These are phyloP conservation scores for Hydrochoerus hydrochaeris DNA, from an alignment of 2,113 vertebrate genomes.

Conservation along the genomic window DNA sequence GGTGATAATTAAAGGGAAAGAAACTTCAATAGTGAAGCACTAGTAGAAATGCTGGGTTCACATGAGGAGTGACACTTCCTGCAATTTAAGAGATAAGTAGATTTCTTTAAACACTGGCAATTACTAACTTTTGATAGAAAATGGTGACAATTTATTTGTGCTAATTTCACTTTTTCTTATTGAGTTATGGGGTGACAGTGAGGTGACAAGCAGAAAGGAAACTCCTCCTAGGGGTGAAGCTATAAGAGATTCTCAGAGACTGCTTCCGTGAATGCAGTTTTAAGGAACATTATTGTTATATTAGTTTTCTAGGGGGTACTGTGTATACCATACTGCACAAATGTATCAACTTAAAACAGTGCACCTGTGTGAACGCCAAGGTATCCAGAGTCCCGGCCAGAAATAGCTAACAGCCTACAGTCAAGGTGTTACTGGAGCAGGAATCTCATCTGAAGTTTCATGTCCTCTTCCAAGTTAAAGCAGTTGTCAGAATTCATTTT, in stretches of 20 bases:
- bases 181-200: not conserved
- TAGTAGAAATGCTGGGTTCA: not conserved
- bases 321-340: not conserved
- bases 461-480: not conserved
- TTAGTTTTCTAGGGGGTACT: not conserved
- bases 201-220: not conserved
- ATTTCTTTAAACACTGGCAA: not conserved
- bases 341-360: not conserved
- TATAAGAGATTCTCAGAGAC: not conserved
- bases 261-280: not conserved
- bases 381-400: accelerated
- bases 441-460: not conserved
- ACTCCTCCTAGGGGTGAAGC: not conserved
- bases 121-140: not conserved
- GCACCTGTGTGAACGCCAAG: not conserved
- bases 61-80: not conserved
- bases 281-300: not conserved
- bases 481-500: not conserved
- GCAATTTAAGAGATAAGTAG: not conserved
- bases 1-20: not conserved
- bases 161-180: not conserved
- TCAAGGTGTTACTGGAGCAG: not conserved
- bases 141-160: not conserved
- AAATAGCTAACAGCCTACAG: not conserved
- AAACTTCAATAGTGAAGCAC: not conserved